These are phyloP conservation scores for Strigamia maritima DNA, from an alignment of 2,888 invertebrate species.

Conservation along the genomic window DNA sequence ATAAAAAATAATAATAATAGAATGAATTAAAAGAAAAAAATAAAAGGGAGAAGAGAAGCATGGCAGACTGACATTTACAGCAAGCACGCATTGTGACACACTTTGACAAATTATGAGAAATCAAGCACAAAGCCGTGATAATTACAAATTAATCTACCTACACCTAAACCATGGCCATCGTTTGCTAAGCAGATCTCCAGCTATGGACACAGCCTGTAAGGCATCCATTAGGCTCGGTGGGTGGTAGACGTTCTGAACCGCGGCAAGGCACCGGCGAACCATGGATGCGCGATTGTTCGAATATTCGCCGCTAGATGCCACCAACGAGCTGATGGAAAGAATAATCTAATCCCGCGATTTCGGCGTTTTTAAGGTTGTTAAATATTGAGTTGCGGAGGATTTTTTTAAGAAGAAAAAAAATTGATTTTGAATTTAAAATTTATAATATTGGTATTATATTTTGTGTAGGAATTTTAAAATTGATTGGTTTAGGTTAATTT, in stretches of 20 bases:
- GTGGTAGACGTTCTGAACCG: slow-evolving; percentile 30
- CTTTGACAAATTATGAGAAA: slow-evolving; percentile 18
- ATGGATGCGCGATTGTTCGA: not conserved
- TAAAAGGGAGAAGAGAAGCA: not conserved
- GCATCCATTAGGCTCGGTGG: slow-evolving; percentile 34
- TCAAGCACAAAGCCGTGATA: not conserved
- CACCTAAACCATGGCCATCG: slow-evolving; percentile 38
- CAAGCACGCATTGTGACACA: slow-evolving; percentile 11
- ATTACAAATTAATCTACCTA: slow-evolving; percentile 37
- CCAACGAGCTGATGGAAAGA: not conserved
- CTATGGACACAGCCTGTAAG: slow-evolving; percentile 34
- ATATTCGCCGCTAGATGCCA: slow-evolving; percentile 35
- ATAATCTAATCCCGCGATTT: too few relatives aligned
- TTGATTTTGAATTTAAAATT: too few relatives aligned
- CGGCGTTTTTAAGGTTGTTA: too few relatives aligned
- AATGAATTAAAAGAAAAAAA: not conserved
- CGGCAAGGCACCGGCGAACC: slow-evolving; percentile 18
- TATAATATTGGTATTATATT: too few relatives aligned
- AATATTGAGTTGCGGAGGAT: too few relatives aligned
- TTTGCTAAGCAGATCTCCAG: slow-evolving; percentile 36
- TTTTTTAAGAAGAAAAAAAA: too few relatives aligned
- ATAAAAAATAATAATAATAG: not conserved
- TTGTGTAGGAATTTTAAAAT: too few relatives aligned
- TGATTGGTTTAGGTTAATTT: too few relatives aligned
- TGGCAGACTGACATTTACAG: slow-evolving; percentile 3